phyloP scores from a whole-genome alignment of 1,140 invertebrate species.

The Drosophila melanogaster region Release_6_plus_ISO1_MT NC_004354.4:820501-821000 shows the following conservation, averaged over 20 bases:
- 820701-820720: conserved; percentile 97
- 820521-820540: conserved; percentile 89
- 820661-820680: conserved; percentile 88
- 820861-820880: conserved; percentile 6
- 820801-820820: conserved; percentile 84
- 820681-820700: conserved; percentile 97
- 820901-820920: conserved; percentile 22
- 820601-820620: conserved; percentile 86
- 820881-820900: conserved; percentile 17
- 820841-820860: conserved; percentile 50
- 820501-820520: conserved; percentile 80
- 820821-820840: conserved; percentile 75
- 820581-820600: conserved; percentile 92
- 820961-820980: conserved; percentile 40
- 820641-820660: conserved; percentile 84
- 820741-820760: conserved; percentile 98
- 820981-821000: conserved; percentile 45
- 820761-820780: conserved; percentile 95
- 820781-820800: conserved; percentile 88
- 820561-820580: conserved; percentile 93
- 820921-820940: conserved; percentile 39
- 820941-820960: conserved; percentile 67
- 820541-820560: conserved; percentile 92
- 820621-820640: conserved; percentile 85
- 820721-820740: conserved; percentile 97